phyloP scores from a whole-genome alignment of 92 coral and sea anemone species.

The Chrysogorgia sp. region DNA sequence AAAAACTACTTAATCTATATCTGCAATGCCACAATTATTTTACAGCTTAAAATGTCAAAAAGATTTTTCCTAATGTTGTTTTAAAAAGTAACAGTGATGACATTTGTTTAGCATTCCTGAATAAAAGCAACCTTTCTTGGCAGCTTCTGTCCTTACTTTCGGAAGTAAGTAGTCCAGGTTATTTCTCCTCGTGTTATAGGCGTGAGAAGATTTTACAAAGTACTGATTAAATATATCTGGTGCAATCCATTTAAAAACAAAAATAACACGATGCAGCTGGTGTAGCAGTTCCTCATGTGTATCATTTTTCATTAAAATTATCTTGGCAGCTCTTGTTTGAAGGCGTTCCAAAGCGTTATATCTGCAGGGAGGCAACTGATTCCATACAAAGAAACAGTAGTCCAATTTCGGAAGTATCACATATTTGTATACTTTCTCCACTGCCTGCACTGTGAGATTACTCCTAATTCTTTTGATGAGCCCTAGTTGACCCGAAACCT shows the following conservation, averaged over 20 bases:
- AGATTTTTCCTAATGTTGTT: no score
- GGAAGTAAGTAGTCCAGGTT: slow-evolving; percentile 20
- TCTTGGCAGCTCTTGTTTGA: slow-evolving; percentile 44
- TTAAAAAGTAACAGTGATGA: neutral
- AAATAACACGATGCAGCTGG: slow-evolving; percentile 26
- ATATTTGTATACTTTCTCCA: slow-evolving; percentile 17
- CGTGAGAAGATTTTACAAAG: slow-evolving; percentile 43
- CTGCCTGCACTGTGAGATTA: slow-evolving; percentile 1
- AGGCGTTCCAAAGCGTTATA: slow-evolving; percentile 18
- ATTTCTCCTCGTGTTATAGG: slow-evolving; percentile 36
- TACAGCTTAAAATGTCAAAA: no score
- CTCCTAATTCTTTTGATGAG: slow-evolving; percentile 18
- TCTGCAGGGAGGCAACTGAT: slow-evolving; percentile 10
- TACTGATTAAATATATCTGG: slow-evolving; percentile 42
- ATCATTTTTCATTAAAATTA: slow-evolving; percentile 20
- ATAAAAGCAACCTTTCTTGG: slow-evolving; percentile 57
- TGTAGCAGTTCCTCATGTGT: slow-evolving; percentile 1
- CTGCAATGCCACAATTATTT: no score
- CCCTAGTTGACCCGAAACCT: slow-evolving; percentile 40
- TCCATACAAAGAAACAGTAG: slow-evolving; percentile 33
- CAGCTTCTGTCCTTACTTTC: slow-evolving; percentile 52
- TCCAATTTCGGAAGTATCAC: slow-evolving; percentile 36
- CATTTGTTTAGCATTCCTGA: slow-evolving; percentile 19
- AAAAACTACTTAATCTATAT: no score
- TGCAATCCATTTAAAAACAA: slow-evolving; percentile 47